Percentiles rank a stretch among this genome's conserved stretches.
phyloP scores from a whole-genome alignment of 2,113 vertebrate species.

The Paradoxurus hermaphroditus region DNA sequence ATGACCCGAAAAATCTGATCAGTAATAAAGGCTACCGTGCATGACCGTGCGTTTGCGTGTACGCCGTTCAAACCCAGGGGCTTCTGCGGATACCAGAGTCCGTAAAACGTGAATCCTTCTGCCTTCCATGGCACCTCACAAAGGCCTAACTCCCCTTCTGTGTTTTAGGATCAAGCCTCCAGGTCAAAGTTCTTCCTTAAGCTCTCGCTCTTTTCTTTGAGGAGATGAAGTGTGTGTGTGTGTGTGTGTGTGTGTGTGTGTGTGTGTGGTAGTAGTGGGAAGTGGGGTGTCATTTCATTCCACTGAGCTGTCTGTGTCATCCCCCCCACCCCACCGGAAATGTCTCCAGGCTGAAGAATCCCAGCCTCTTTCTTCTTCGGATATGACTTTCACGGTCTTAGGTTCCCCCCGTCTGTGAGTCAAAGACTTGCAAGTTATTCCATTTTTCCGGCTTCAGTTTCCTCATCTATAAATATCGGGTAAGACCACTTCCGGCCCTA shows the following conservation, averaged over 20 bases:
- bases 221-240: not conserved
- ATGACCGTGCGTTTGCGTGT: not conserved
- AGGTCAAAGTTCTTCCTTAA: not conserved
- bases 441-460: slow-evolving; percentile 6
- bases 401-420: not conserved
- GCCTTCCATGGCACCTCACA: not conserved
- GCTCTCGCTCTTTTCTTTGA: not conserved
- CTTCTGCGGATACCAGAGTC: not conserved
- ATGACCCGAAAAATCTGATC: not conserved
- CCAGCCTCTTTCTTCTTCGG: not conserved
- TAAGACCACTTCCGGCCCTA: not conserved
- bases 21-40: not conserved
- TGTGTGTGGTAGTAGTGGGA: not conserved
- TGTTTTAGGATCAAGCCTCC: not conserved
- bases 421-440: not conserved
- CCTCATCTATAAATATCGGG: not conserved
- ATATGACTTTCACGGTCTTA: not conserved
- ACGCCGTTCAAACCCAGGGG: not conserved
- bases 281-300: not conserved
- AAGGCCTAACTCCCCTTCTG: not conserved
- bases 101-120: not conserved
- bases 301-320: not conserved
- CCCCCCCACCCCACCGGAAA: not conserved
- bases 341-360: not conserved
- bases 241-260: not conserved